Base-by-base conservation (phyloP, 2,888 invertebrate species). In the Tetramorium bicarinatum region DNA sequence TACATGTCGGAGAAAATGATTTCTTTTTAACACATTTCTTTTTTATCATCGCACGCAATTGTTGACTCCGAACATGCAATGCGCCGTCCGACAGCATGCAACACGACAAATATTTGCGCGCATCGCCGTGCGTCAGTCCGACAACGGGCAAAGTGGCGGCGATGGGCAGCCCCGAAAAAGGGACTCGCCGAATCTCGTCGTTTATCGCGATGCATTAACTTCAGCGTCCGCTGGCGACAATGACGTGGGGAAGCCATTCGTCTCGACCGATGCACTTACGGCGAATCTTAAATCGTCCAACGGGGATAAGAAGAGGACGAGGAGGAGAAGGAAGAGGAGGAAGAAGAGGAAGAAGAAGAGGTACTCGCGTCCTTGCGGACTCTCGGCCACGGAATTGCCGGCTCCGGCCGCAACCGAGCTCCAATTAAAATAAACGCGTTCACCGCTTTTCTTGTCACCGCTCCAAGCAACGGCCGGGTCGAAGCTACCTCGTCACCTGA, bases 401-500 rank as follows among this genome's bases (percentile, higher is more conserved):
- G 83, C 90, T 25, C 29, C 29, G 77, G n/a, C 25, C 56, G 56
- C 69, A 54, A 52, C 41, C 59, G 44, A 83, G 59, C 85, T 90
- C 91, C 91, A 90, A 90, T 90, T 90, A 90, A 90, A 90, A 91
- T 91, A 89, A 90, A 91, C 87, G 91, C 90, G 90, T 87, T 85
- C 86, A 84, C 89, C 82, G 90, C 86, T 91, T 90, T 90, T 90
- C 90, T 90, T 90, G 90, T 91, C 90, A 90, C 91, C 80, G 79
- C 87, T 85, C 71, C 86, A 47, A 66, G 80, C 67, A 52, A 71
- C 74, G 59, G 47, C 66, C 69, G 9, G 77, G 87, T 54, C 87
- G 87, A 74, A 74, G 90, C 79, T 34, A 79, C 82, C 88, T 85
- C 89, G 88, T 90, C 88, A 86, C 83, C 72, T 62, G 75, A 56